Conservation (phyloP, 2,797 vertebrate genomes). For the Bryconaethiops microstoma region DNA sequence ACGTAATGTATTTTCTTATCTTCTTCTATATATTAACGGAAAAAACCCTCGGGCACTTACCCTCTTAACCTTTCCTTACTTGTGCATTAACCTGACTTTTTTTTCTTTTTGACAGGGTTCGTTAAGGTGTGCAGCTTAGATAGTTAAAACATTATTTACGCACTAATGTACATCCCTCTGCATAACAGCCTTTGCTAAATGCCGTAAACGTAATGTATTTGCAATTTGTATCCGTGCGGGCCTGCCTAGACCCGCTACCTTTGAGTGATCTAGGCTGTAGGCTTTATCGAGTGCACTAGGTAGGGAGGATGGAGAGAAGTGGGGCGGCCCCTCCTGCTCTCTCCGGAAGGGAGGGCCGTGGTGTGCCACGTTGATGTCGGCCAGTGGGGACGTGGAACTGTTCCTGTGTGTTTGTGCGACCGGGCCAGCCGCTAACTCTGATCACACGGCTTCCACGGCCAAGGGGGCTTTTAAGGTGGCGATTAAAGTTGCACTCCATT, state of each 20-base stretch:
- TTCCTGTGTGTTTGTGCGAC: conserved; percentile 56
- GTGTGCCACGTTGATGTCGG: conserved; percentile 86
- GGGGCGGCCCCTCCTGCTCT: not conserved
- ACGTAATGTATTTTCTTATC: no score
- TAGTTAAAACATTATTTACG: no score
- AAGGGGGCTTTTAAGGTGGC: conserved; percentile 6
- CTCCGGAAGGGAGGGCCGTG: conserved; percentile 63
- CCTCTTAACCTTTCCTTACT: no score
- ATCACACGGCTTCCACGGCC: conserved; percentile 16
- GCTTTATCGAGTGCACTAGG: not conserved
- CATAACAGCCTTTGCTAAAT: no score
- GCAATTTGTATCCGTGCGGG: no score
- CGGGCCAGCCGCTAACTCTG: conserved; percentile 58
- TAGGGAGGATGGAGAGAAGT: not conserved
- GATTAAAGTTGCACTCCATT: conserved; percentile 5
- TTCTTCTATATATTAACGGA: no score
- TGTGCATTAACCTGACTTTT: no score
- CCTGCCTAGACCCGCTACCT: not conserved
- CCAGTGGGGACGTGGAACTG: conserved; percentile 81
- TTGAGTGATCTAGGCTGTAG: not conserved
- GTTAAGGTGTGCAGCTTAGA: no score
- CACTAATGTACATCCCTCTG: no score
- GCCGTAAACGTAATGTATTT: no score
- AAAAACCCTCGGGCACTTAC: no score
- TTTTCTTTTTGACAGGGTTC: no score